Percentiles rank a stretch among this genome's conserved stretches.
Evolutionary conservation across 2,797 vertebrate species (phyloP).

Genomic region (Lepilemur ruficaudatus): DNA sequence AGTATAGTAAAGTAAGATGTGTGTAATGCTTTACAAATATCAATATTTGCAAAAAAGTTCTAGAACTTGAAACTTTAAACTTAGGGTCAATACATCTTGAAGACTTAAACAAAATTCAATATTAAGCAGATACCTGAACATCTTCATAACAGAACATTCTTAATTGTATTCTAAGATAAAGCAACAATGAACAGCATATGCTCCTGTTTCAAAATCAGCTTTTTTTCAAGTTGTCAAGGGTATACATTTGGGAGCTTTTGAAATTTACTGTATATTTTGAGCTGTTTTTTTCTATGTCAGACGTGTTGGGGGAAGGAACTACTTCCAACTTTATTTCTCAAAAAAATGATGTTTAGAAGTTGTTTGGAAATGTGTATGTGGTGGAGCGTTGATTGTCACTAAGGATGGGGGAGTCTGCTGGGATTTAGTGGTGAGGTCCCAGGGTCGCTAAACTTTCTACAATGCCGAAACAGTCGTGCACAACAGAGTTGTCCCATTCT

Average conservation of each 20-base stretch:
- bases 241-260: not conserved
- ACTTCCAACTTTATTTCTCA: not conserved
- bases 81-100: not conserved
- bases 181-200: not conserved
- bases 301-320: not conserved
- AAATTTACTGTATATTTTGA: not conserved
- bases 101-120: not conserved
- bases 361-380: not conserved
- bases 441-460: not conserved
- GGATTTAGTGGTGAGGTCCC: not conserved
- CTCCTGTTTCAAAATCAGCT: not conserved
- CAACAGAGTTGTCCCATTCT: not conserved
- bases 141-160: not conserved
- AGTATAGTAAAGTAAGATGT: not conserved
- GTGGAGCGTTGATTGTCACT: not conserved
- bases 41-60: not conserved
- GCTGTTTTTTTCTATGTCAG: not conserved
- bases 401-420: not conserved
- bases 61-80: not conserved
- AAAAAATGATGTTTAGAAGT: not conserved
- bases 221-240: not conserved
- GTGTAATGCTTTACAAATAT: not conserved
- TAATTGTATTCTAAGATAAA: not conserved
- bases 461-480: not conserved
- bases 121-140: not conserved